Evolutionary conservation across 2,113 vertebrate species (phyloP), one percentile per base, ranked within the genome.

Genomic region (Xyliphius kryptos): DNA sequence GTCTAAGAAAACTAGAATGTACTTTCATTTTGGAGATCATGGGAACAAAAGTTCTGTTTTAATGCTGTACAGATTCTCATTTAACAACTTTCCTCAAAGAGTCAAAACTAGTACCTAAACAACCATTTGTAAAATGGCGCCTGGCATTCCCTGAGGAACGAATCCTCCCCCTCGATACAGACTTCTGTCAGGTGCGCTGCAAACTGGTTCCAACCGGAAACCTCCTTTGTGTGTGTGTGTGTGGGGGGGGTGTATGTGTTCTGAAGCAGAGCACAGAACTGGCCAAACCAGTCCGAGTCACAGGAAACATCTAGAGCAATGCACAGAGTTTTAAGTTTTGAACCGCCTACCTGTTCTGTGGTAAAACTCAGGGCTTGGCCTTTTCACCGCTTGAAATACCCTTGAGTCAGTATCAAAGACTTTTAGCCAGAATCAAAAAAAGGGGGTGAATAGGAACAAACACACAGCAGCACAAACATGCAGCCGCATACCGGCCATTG

Each of bases 191-290:
- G 69, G 64, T 76, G 22, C 53, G 56, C 73, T 72, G 68, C 61
- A 82, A 80, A 84, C 82, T 26, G 66, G 77, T 79, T 81, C 48
- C n/a, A 80, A 63, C 76, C 52, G 63, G 81, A 81, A 81, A 52
- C 9, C 10, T 32, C 13, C 12, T 15, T 56, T 37, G 37, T 65
- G 44, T 47, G 36, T 16, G 44, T 8, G 66, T 9, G 21, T 22
- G 48, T 21, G 54, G 14, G 65, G 60, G 15, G 14, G 56, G 74
- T 6, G 2, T 59, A 69, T 53, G 49, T 56, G 61, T 50, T 6
- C 26, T 12, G 16, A 12, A 20, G 5, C 14, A 46, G 43, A 6
- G 17, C 20, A n/a, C n/a, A 22, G 69, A 87, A 89, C 87, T 59
- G 79, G 87, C 85, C 70, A 74, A 38, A 84, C 86, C 67, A 74